These are phyloP conservation scores for Callitettix versicolor DNA, from an alignment of 1,140 invertebrate genomes.

Conservation along the genomic window DNA sequence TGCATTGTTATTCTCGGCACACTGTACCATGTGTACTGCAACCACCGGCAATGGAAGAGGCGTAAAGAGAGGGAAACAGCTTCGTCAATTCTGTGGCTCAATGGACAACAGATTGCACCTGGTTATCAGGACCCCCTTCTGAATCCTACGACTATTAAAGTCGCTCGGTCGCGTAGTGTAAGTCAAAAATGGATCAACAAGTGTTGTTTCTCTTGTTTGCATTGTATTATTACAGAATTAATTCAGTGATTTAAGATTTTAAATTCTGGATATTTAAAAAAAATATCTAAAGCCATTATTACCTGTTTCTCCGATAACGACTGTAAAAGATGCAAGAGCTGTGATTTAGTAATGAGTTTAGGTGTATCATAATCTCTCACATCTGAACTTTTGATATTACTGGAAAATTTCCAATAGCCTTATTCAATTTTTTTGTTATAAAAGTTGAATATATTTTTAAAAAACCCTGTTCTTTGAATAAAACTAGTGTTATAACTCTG, in stretches of 20 bases:
- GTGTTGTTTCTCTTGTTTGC: background rate
- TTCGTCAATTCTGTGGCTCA: conserved; percentile 32
- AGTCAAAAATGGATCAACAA: conserved; percentile 8
- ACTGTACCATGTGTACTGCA: conserved; percentile 30
- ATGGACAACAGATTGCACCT: conserved; percentile 22
- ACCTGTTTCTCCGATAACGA: background rate
- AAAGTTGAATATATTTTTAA: too few species aligned
- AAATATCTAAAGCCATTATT: background rate
- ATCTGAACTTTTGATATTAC: too few species aligned
- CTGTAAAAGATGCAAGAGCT: background rate
- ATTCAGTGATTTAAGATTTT: background rate
- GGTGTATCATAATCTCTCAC: too few species aligned
- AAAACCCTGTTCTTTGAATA: too few species aligned
- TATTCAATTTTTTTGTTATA: too few species aligned
- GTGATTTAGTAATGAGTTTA: background rate
- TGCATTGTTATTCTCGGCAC: conserved; percentile 27
- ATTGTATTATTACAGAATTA: background rate
- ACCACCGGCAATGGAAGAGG: conserved; percentile 41
- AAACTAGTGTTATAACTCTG: too few species aligned
- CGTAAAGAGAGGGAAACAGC: conserved; percentile 55
- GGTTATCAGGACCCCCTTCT: conserved; percentile 14
- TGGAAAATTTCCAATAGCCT: too few species aligned
- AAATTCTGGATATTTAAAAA: background rate
- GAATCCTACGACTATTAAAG: conserved; percentile 8
- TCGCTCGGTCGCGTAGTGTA: conserved; percentile 22